Percentiles rank a stretch among this genome's conserved stretches.
Evolutionary conservation across 2,888 invertebrate genomes (phyloP).

Genomic region (Drosophila paucipuncta): DNA sequence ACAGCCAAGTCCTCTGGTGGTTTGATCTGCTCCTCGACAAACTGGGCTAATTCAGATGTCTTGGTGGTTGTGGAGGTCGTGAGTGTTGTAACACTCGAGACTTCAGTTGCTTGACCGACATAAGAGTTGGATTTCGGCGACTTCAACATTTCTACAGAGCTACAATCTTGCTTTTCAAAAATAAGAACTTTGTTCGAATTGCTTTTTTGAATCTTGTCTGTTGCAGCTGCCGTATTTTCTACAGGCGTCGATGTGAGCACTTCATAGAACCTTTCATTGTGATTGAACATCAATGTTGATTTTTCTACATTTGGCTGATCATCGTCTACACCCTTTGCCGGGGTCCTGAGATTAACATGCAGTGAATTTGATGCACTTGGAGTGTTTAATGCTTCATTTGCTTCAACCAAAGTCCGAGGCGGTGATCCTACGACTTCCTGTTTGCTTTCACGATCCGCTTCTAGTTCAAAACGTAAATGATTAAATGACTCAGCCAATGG

Average conservation of each 20-base stretch:
- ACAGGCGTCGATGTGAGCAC: constrained; percentile 81
- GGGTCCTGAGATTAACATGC: constrained; percentile 37
- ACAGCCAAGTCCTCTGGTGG: constrained; percentile 15
- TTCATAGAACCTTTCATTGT: constrained; percentile 51
- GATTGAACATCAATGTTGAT: constrained; percentile 12
- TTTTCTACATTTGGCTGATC: constrained; percentile 29
- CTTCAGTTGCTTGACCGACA: constrained; percentile 29
- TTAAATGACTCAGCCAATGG: constrained; percentile 85
- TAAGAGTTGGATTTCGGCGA: constrained; percentile 18
- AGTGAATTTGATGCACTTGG: constrained; percentile 66
- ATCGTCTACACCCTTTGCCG: constrained; percentile 51
- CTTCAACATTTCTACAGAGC: constrained; percentile 10
- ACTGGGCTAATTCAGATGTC: constrained; percentile 24
- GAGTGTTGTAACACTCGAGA: constrained; percentile 16
- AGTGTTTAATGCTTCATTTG: constrained; percentile 76
- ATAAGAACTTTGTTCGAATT: constrained; percentile 43
- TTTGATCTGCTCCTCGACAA: constrained; percentile 17
- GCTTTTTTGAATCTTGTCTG: constrained; percentile 15
- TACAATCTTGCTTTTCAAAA: constrained; percentile 55
- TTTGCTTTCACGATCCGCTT: constrained; percentile 70
- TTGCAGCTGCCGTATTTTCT: constrained; percentile 22
- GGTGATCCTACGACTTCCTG: constrained; percentile 57
- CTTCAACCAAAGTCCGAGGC: constrained; percentile 62
- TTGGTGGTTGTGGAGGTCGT: constrained; percentile 23
- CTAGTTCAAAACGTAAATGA: constrained; percentile 84